Conservation (phyloP, 2,888 invertebrate genomes). For the Asteroscopus sphinx region DNA sequence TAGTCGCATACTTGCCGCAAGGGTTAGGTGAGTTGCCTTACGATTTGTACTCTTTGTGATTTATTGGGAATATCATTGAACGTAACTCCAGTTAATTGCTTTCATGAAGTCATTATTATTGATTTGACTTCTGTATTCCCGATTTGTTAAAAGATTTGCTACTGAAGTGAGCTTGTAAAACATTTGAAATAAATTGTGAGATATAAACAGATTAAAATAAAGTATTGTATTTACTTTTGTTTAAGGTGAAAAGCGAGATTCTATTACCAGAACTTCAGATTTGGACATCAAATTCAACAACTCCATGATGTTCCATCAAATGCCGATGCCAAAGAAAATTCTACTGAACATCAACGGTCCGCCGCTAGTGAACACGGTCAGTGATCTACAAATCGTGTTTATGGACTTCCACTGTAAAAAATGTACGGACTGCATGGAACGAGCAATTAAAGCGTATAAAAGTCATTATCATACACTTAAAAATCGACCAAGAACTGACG, state of each 20-base stretch:
- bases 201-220: too few relatives aligned
- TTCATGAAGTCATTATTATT: too few relatives aligned
- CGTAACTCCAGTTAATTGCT: too few relatives aligned
- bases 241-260: slow-evolving; percentile 11
- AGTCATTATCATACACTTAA: slow-evolving; percentile 36
- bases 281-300: slow-evolving; percentile 42
- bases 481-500: slow-evolving; percentile 44
- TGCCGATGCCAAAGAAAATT: slow-evolving; percentile 49
- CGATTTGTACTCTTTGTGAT: too few relatives aligned
- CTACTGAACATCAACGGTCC: slow-evolving; percentile 61
- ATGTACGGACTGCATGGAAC: slow-evolving; percentile 73
- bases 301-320: slow-evolving; percentile 35
- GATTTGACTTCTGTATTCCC: too few relatives aligned
- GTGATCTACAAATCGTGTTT: slow-evolving; percentile 64
- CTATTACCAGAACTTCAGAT: slow-evolving; percentile 9
- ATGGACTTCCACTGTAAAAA: slow-evolving; percentile 64
- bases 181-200: too few relatives aligned
- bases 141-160: too few relatives aligned
- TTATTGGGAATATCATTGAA: too few relatives aligned
- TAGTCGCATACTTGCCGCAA: slow-evolving; percentile 71
- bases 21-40: slow-evolving; percentile 70
- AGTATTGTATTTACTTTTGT: background rate
- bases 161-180: too few relatives aligned
- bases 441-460: slow-evolving; percentile 67
- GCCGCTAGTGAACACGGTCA: slow-evolving; percentile 51